Conservation (phyloP, 1,140 invertebrate genomes). For the Brachionus angularis region DNA sequence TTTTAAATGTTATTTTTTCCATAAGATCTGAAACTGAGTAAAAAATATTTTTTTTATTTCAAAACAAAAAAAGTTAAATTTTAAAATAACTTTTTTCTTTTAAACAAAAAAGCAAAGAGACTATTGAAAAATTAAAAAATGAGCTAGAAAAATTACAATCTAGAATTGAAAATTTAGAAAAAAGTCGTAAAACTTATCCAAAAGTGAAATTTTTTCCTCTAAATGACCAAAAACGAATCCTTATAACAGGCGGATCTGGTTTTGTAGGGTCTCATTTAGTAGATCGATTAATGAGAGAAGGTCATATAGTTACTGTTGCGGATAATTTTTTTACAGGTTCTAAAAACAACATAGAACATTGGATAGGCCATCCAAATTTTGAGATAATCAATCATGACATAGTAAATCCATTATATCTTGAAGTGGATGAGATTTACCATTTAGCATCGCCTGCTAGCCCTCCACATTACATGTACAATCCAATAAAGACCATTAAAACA, state of each 20-base stretch:
- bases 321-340: conserved; percentile 98
- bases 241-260: conserved; percentile 94
- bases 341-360: conserved; percentile 94
- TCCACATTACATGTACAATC: conserved; percentile 99
- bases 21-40: no score
- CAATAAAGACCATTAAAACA: conserved; percentile 98
- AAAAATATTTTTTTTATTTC: no score
- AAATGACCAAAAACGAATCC: conserved; percentile 74
- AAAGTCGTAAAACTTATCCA: conserved; percentile 27
- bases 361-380: conserved; percentile 98
- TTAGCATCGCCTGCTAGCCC: conserved; percentile 96
- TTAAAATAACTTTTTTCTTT: no score
- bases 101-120: no score
- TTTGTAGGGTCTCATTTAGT: conserved; percentile 98
- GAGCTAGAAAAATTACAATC: neutral
- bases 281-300: conserved; percentile 86
- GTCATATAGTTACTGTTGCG: conserved; percentile 94
- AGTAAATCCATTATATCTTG: conserved; percentile 92
- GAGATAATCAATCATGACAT: conserved; percentile 98
- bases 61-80: no score
- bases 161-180: neutral
- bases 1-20: no score
- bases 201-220: conserved; percentile 41
- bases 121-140: neutral
- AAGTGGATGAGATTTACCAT: conserved; percentile 99